Conservation (phyloP, 1,140 invertebrate genomes). For the Andrena cerasifolii region DNA sequence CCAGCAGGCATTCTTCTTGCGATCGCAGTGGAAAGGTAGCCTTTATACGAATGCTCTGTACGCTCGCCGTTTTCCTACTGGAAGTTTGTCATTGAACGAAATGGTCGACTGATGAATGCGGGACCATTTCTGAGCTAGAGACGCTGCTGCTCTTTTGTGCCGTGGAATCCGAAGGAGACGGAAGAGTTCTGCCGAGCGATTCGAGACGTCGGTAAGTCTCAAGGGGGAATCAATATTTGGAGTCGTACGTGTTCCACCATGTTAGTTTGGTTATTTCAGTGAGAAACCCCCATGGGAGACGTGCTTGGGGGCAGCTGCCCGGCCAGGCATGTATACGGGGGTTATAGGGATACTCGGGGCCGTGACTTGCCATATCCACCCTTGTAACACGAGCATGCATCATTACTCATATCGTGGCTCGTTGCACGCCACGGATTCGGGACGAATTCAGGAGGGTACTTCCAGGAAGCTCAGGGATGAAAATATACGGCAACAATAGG, state of each 20-base stretch:
- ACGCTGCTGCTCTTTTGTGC: neutral
- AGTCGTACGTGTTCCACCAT: slow-evolving; percentile 75
- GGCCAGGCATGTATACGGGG: slow-evolving; percentile 61
- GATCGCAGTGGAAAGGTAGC: neutral
- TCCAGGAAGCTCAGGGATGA: slow-evolving; percentile 60
- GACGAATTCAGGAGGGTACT: slow-evolving; percentile 64
- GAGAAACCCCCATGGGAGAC: slow-evolving; percentile 72
- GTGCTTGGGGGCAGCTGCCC: slow-evolving; percentile 75
- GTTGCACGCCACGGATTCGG: slow-evolving; percentile 74
- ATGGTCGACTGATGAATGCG: neutral
- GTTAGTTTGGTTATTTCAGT: slow-evolving; percentile 71
- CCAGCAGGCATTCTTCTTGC: neutral
- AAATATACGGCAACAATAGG: slow-evolving; percentile 60
- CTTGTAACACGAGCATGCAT: slow-evolving; percentile 79
- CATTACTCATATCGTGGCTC: slow-evolving; percentile 81
- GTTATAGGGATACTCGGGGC: slow-evolving; percentile 75
- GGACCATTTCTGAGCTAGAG: neutral
- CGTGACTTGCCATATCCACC: slow-evolving; percentile 79
- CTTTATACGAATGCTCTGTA: too few species aligned
- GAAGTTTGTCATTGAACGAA: neutral
- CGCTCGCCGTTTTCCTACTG: too few species aligned
- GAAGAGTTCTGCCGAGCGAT: slow-evolving; percentile 26
- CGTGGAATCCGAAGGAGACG: neutral
- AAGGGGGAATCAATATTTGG: slow-evolving; percentile 81
- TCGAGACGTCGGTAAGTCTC: slow-evolving; percentile 49